Conservation (phyloP, 30 jellyfish, hydroid and myxozoan genomes). For the Aurelia aurita complex sp. Pacific region DNA sequence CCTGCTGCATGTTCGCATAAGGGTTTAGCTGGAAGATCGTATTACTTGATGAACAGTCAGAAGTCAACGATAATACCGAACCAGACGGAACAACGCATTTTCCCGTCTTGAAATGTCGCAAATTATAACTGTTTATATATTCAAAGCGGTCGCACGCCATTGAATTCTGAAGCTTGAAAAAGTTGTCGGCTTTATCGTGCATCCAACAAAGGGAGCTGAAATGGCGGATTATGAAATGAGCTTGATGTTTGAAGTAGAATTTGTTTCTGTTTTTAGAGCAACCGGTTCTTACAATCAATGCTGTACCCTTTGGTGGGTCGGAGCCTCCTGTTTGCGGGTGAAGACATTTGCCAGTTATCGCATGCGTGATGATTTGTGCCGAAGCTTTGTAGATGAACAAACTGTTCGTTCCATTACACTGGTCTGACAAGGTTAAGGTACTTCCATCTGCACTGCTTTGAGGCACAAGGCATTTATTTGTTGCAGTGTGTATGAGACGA, state of each 20-base stretch:
- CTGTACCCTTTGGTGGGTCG: no score
- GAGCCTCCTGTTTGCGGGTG: conserved; percentile 5
- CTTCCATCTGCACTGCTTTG: conserved; percentile 8
- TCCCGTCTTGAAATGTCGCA: conserved; percentile 35
- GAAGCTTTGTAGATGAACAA: conserved; percentile 36
- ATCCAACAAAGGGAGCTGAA: conserved; percentile 49
- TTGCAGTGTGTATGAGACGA: conserved; percentile 30
- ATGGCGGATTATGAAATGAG: conserved; percentile 16
- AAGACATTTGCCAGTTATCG: conserved; percentile 12
- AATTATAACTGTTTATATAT: not conserved
- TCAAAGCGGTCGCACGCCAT: conserved; percentile 51
- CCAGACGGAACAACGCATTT: conserved; percentile 9
- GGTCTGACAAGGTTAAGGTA: conserved; percentile 7
- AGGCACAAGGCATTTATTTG: conserved; percentile 23
- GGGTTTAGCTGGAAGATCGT: not conserved
- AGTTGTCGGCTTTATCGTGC: not conserved
- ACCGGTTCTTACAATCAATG: not conserved
- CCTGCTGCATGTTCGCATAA: not conserved
- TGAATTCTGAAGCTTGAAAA: conserved; percentile 12
- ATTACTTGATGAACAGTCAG: conserved; percentile 26
- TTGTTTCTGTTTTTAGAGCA: conserved; percentile 4
- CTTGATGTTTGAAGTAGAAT: conserved; percentile 34
- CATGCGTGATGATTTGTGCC: conserved; percentile 2
- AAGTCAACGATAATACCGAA: not conserved
- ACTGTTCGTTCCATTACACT: conserved; percentile 41